These are phyloP conservation scores for Anthopleura xanthogrammica DNA, from an alignment of 92 coral and sea anemone species.

Conservation along the genomic window DNA sequence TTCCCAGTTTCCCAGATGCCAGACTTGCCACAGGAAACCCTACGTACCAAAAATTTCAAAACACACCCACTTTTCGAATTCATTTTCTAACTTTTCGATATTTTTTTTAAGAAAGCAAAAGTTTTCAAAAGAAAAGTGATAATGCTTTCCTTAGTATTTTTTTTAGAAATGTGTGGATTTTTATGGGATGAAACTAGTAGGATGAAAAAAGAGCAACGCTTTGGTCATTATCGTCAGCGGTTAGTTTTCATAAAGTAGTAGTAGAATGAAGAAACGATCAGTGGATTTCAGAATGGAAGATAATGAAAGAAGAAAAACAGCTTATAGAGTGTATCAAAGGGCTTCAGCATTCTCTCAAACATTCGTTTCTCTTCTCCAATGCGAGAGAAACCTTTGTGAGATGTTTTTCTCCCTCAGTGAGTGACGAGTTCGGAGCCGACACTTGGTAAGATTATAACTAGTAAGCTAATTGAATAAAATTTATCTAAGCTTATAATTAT, in stretches of 20 bases:
- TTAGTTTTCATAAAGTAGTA: not conserved
- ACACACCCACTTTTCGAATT: not conserved
- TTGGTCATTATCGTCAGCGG: not conserved
- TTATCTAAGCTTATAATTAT: not conserved
- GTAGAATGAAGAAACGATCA: not conserved
- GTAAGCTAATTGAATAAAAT: not conserved
- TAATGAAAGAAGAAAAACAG: not conserved
- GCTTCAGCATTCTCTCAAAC: not conserved
- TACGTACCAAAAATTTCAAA: not conserved
- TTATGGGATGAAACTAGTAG: not conserved
- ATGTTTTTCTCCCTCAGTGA: too few species aligned
- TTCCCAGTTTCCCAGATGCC: slow-evolving; percentile 2
- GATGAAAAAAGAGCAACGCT: not conserved
- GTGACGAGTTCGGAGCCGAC: too few species aligned
- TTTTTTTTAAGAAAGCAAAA: not conserved
- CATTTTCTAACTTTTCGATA: not conserved
- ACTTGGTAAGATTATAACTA: too few species aligned
- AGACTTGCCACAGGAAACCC: slow-evolving; percentile 20
- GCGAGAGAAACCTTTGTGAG: too few species aligned
- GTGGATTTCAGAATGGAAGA: too few species aligned
- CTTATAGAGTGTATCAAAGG: not conserved
- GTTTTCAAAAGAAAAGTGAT: not conserved
- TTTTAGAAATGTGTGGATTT: not conserved
- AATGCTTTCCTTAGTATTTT: not conserved
- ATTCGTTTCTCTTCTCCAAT: too few species aligned